Evolutionary conservation across 2,797 vertebrate species (phyloP), one percentile per base, ranked within the genome.

Genomic region (Microctenopoma stevenorrisi): DNA sequence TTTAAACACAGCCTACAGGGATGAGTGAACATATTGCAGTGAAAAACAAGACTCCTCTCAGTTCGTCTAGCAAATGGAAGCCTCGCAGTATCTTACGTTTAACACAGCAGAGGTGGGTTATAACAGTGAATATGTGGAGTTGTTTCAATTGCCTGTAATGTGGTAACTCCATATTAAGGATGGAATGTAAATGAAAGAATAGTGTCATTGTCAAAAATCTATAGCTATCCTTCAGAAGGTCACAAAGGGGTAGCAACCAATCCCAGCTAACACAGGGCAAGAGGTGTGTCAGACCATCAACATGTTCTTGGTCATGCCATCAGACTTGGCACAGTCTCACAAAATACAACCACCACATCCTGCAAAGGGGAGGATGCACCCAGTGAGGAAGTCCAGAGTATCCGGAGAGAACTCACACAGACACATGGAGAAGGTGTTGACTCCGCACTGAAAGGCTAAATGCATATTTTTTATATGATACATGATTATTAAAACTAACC

Each of bases 1-100:
- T 89, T 83, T 88, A 90, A 92, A 90, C 78, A 78, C 76, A 78
- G 80, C 67, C 74, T 85, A 79, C 75, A 85, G 88, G 85, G 79
- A 89, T 79, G 86, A 82, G 76, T 65, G 87, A 86, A 68, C 84
- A 80, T 68, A 74, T 63, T 84, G 84, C 87, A 85, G 78, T 75
- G 49, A 67, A 83, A 76, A 84, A 80, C 84, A 76, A 81, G 74
- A 47, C 55, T 71, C 65, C 64, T 74, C 82, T 84, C 68, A 38
- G 70, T 72, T 88, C 64, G 57, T 56, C 78, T 49, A 46, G 54
- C 75, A 73, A 70, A 61, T 13, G n/a, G 49, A 37, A 76, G 66
- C 55, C 18, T 64, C 15, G 4, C 64, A 67, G 13, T 59, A 61
- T 74, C 72, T 72, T 54, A 71, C 58, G 28, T 64, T 64, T 65